Base-by-base conservation (phyloP, 2,797 vertebrate genomes). In the Sebastes jordani region DNA sequence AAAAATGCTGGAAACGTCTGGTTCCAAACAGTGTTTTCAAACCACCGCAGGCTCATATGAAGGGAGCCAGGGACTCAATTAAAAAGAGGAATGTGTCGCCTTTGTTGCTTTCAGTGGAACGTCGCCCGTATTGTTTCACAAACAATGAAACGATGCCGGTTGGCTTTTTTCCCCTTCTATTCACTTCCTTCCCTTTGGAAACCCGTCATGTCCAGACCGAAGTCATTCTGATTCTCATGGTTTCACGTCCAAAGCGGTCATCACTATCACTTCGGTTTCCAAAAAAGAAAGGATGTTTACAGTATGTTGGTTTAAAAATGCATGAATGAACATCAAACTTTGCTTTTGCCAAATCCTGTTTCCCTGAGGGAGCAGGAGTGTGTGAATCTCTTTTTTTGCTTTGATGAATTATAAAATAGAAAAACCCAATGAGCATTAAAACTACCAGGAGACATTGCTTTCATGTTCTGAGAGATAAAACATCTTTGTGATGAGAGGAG, bases 91-190 rank as follows among this genome's bases (percentile, higher is more conserved):
- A 96, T 95, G 91, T 85, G 82, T 94, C 65, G 75, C 85, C 84
- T 91, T 91, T 89, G 93, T 95, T 90, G 90, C 88, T 86, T 82
- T 78, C 86, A 55, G 60, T 63, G 93, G 93, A 96, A 94, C 91
- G 91, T 69, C 5, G 82, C 88, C 85, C 9, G 38, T 76, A 91
- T 93, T 92, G 94, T 94, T 91, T 88, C 83, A 67, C 83, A 84
- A 91, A 95, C 87, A 93, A 93, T 88, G 69, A 85, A 92, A 92
- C 64, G 61, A 89, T 89, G 86, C 81, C 60, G 79, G 78, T 78
- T 79, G 80, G 77, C 61, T 86, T 84, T 79, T 71, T 59, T 69
- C 63, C 46, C 29, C 54, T 68, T 55, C 79, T 42, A 78, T 89
- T 88, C 27, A 74, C 80, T 89, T 92, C 88, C 86, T 92, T 88